Evolutionary conservation across 2,113 vertebrate genomes (phyloP).

Genomic region (Heloderma charlesbogerti): DNA sequence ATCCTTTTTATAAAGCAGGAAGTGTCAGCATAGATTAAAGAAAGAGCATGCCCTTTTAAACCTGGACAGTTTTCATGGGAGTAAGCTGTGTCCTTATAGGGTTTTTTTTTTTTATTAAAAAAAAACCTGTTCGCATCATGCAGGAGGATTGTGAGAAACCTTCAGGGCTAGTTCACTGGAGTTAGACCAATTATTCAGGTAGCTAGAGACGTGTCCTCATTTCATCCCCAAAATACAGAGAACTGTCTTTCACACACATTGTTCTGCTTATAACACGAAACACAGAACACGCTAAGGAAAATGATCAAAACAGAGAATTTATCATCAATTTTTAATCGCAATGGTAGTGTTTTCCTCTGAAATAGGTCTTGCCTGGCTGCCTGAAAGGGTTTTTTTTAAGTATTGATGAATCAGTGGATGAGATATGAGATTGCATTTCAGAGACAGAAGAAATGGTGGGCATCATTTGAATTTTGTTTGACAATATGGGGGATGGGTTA

Average conservation of each 20-base stretch:
- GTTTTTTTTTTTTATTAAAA: constrained; percentile 15
- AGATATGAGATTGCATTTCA: neutral
- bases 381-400: neutral
- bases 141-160: constrained; percentile 4
- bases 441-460: neutral
- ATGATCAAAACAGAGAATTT: neutral
- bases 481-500: neutral
- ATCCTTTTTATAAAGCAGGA: constrained; percentile 1
- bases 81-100: neutral
- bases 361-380: neutral
- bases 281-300: constrained; percentile 24
- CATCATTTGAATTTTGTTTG: neutral
- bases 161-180: constrained; percentile 6
- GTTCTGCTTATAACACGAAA: constrained; percentile 8
- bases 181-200: neutral
- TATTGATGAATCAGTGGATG: neutral
- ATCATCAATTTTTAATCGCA: neutral
- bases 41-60: neutral
- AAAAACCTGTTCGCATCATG: constrained; percentile 18
- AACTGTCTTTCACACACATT: constrained; percentile 24
- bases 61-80: constrained; percentile 4
- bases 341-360: neutral
- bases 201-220: constrained; percentile 17
- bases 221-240: constrained; percentile 37
- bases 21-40: constrained; percentile 30